Percentiles rank a stretch among this genome's conserved stretches.
Evolutionary conservation across 2,888 invertebrate genomes (phyloP).

Genomic region (Agrenia bidenticulata): DNA sequence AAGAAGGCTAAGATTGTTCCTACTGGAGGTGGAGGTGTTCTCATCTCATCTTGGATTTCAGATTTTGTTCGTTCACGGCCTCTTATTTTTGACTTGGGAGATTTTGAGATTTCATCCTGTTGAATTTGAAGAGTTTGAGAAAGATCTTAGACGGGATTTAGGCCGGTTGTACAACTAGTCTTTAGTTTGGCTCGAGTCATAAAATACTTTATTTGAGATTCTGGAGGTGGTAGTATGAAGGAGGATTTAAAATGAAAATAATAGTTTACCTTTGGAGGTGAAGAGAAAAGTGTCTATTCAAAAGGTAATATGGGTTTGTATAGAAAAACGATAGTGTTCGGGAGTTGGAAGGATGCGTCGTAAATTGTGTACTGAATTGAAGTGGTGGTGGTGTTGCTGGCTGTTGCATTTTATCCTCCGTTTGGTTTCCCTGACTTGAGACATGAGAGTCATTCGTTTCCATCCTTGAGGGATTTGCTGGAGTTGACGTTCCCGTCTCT

Average conservation of each 20-base stretch:
- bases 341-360: not conserved
- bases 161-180: no score
- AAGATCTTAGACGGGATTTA: no score
- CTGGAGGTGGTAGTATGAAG: no score
- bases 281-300: not conserved
- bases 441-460: slow-evolving; percentile 18
- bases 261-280: no score
- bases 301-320: slow-evolving; percentile 5
- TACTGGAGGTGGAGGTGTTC: slow-evolving; percentile 10
- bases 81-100: no score
- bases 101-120: no score
- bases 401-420: not conserved
- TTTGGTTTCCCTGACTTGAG: slow-evolving; percentile 10
- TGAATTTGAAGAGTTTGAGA: no score
- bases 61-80: not conserved
- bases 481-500: slow-evolving; percentile 5
- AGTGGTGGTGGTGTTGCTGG: not conserved
- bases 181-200: no score
- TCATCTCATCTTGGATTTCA: not conserved
- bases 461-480: slow-evolving; percentile 28
- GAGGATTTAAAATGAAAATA: no score
- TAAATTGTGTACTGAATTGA: slow-evolving; percentile 7
- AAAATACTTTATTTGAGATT: no score
- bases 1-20: not conserved
- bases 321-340: not conserved